Evolutionary conservation across 2,113 vertebrate species (phyloP), one percentile per base, ranked within the genome.

Genomic region (Symphodus melops): DNA sequence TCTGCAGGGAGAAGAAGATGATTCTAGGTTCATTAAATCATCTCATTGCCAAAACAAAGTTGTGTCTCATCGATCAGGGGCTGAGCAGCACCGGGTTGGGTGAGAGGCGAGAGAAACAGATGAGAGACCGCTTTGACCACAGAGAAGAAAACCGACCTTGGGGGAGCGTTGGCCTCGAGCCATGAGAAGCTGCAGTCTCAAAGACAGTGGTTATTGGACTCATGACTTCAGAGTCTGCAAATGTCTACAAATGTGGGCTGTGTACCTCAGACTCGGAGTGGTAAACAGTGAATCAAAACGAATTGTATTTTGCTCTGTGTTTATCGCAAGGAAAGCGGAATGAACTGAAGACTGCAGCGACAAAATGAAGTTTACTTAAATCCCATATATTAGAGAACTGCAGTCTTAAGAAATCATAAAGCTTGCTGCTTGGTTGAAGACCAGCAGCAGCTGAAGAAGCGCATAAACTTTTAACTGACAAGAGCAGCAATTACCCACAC

Each of bases 1-100:
- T 77, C 98, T 99, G 67, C 55, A 19, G 76, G 2, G 52, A 71
- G 84, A 76, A 90, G 75, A 79, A 83, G 44, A 36, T 68, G 68
- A 77, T 60, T 53, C 74, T 59, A 54, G 77, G 80, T 65, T 81
- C 80, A 84, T 87, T 85, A 77, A 86, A 86, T 88, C 72, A 44
- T 75, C 84, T 64, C 62, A 59, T 67, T 87, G 88, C 77, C 82
- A 88, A 87, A 89, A 88, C 79, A 79, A 68, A 76, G 71, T 74
- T 85, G 77, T 42, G 61, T 77, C 54, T 86, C 75, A 89, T 88
- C 75, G 86, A 86, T 84, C 73, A 76, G 77, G 36, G 39, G 53
- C 52, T 14, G 59, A 16, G 73, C 73, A 21, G 63, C 52, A 76
- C 71, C 11, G 49, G 72, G 39, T 9, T 63, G 66, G 65, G 84